These are phyloP conservation scores for Stenolophus ochropezus DNA, from an alignment of 2,888 invertebrate genomes.

Conservation along the genomic window DNA sequence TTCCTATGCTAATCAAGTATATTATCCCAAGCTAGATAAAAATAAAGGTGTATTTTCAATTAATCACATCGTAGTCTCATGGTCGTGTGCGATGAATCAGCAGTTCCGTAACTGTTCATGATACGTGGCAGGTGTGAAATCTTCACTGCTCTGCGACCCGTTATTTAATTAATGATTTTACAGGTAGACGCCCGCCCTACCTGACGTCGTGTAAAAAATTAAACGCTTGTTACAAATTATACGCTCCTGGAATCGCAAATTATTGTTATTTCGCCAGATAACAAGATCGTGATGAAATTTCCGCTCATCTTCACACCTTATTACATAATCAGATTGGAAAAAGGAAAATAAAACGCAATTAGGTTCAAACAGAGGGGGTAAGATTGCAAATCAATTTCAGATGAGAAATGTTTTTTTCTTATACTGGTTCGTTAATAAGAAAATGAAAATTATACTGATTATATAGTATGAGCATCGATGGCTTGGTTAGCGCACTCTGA, in stretches of 20 bases:
- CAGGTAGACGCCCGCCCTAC: constrained; percentile 44
- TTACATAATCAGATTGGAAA: neutral
- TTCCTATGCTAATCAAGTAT: constrained; percentile 24
- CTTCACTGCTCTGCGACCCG: constrained; percentile 62
- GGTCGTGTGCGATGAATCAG: constrained; percentile 48
- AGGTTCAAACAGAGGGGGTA: neutral
- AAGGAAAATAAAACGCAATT: neutral
- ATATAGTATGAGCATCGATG: too few species aligned
- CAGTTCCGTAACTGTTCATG: constrained; percentile 47
- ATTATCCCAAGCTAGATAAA: constrained; percentile 31
- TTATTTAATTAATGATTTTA: constrained; percentile 63
- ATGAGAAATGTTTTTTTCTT: too few species aligned
- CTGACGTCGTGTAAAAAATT: constrained; percentile 28
- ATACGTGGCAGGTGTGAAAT: constrained; percentile 63
- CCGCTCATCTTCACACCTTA: neutral
- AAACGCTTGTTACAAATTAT: constrained; percentile 45
- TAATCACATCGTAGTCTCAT: constrained; percentile 40
- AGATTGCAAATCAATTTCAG: neutral
- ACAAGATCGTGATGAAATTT: constrained; percentile 19
- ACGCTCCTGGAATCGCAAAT: constrained; percentile 26
- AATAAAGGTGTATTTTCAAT: constrained; percentile 55
- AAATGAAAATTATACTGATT: too few species aligned
- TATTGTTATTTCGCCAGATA: constrained; percentile 5
- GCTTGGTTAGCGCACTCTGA: too few species aligned
- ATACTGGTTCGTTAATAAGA: too few species aligned